Evolutionary conservation across 2,113 vertebrate genomes (phyloP).

Genomic region (Rhineura floridana): DNA sequence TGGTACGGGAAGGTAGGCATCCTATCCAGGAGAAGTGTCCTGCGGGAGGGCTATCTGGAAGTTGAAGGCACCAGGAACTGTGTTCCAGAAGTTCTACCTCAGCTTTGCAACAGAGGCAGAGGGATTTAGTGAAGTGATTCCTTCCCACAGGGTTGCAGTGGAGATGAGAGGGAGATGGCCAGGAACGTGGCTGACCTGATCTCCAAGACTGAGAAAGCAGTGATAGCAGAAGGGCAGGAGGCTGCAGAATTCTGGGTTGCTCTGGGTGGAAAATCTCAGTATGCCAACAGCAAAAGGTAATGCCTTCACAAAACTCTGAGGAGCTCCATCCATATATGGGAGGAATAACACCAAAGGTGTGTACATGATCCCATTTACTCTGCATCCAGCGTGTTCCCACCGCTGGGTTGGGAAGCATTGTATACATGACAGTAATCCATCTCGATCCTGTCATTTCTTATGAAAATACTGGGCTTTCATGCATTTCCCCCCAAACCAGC

Average conservation of each 20-base stretch:
- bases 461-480: too few relatives aligned
- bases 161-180: slow-evolving; percentile 87
- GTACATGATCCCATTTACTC: too few relatives aligned
- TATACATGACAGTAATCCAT: too few relatives aligned
- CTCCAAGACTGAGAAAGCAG: slow-evolving; percentile 82
- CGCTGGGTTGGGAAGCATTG: too few relatives aligned
- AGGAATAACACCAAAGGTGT: not conserved
- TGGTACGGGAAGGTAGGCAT: slow-evolving; percentile 88
- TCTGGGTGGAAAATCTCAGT: slow-evolving; percentile 85
- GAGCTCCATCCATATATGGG: not conserved
- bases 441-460: too few relatives aligned
- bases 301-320: too few relatives aligned
- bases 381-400: too few relatives aligned
- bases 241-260: slow-evolving; percentile 86
- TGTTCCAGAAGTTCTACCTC: not conserved
- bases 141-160: slow-evolving; percentile 83
- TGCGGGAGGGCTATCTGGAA: too few relatives aligned
- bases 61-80: not conserved
- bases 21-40: not conserved
- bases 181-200: slow-evolving; percentile 83
- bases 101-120: not conserved
- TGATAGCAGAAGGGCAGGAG: slow-evolving; percentile 88
- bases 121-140: not conserved
- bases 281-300: slow-evolving; percentile 85
- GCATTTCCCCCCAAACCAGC: too few relatives aligned